phyloP scores from a whole-genome alignment of 2,888 invertebrate genomes.

The Coelinius sp. region DNA sequence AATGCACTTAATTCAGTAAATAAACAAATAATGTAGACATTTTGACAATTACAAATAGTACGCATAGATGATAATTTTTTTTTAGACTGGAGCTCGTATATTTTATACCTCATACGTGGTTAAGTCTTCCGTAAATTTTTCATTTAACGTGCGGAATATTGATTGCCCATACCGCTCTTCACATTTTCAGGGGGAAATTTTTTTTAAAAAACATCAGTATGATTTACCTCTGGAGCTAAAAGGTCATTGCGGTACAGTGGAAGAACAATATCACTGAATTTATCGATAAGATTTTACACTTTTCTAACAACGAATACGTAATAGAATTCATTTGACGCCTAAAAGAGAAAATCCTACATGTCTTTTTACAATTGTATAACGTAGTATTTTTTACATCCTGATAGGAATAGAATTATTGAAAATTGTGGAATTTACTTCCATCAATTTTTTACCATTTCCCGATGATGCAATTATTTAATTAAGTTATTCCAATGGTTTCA shows the following conservation, averaged over 20 bases:
- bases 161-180: neutral
- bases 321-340: neutral
- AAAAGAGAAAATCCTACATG: no score
- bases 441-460: no score
- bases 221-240: neutral
- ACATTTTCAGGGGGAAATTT: no score
- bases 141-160: neutral
- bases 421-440: neutral
- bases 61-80: no score
- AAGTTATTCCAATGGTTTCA: neutral
- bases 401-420: neutral
- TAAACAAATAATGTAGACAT: no score
- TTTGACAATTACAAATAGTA: no score
- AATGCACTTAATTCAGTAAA: no score
- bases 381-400: neutral
- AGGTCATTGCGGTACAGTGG: neutral
- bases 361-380: neutral
- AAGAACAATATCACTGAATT: neutral
- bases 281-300: neutral
- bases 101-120: neutral
- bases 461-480: no score
- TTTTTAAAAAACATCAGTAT: neutral
- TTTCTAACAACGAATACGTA: neutral
- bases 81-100: no score
- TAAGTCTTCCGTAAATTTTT: neutral